Evolutionary conservation across 2,888 invertebrate species (phyloP).

Genomic region (Psylliodes chrysocephalus): DNA sequence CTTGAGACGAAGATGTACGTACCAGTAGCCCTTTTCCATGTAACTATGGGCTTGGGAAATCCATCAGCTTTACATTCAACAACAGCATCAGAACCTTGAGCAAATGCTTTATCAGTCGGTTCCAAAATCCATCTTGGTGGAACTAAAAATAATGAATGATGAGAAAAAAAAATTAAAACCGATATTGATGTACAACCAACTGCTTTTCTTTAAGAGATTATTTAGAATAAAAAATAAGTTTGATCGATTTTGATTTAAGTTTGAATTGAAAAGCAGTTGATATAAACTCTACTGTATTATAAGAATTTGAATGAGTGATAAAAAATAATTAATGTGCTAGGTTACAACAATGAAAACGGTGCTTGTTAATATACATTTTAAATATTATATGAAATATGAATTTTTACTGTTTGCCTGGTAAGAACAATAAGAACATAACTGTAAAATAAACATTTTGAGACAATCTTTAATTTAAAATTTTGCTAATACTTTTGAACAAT

Average conservation of each 20-base stretch:
- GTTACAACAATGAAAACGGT: not conserved
- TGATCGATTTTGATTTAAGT: not conserved
- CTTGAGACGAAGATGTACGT: conserved; percentile 48
- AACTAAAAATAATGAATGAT: conserved; percentile 84
- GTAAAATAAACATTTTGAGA: no score
- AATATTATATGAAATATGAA: no score
- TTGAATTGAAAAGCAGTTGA: conserved; percentile 4
- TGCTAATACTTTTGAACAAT: no score
- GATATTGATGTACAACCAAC: not conserved
- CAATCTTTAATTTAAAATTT: no score
- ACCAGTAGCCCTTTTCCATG: conserved; percentile 97
- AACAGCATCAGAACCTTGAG: conserved; percentile 92
- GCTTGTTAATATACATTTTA: not conserved
- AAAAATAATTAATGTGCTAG: not conserved
- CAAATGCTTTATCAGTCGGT: conserved; percentile 94
- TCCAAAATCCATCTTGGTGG: conserved; percentile 96
- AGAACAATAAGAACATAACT: no score
- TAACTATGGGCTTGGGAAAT: conserved; percentile 92
- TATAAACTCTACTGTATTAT: not conserved
- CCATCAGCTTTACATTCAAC: conserved; percentile 97
- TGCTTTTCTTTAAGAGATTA: conserved; percentile 10
- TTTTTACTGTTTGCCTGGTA: no score
- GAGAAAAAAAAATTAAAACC: not conserved
- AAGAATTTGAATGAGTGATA: conserved; percentile 2
- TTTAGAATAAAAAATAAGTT: not conserved